A percentile compares a stretch with the other conserved stretches of the same genome.
Conservation (phyloP, 2,797 vertebrate species). For the Channallabes apus region DNA sequence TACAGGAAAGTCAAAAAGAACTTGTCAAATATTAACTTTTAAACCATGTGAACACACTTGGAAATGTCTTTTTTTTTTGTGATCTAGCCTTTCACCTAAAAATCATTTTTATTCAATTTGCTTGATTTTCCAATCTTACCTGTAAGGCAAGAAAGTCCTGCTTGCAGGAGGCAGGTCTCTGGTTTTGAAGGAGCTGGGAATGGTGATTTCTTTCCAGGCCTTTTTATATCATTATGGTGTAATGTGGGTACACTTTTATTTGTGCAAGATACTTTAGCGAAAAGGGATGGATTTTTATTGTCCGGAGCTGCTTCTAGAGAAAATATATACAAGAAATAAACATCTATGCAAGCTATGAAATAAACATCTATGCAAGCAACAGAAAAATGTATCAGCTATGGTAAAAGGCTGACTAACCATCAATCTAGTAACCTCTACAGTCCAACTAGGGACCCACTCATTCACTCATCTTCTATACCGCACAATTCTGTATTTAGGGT, state of each 20-base stretch:
- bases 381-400: too few species aligned
- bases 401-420: neutral
- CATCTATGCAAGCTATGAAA: neutral
- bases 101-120: neutral
- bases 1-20: too few species aligned
- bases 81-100: neutral
- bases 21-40: too few species aligned
- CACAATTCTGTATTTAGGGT: too few species aligned
- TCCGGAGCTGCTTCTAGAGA: conserved; percentile 42
- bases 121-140: conserved; percentile 66
- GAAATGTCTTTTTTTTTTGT: neutral
- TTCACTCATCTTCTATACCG: too few species aligned
- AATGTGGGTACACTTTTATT: conserved; percentile 16
- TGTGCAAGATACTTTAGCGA: conserved; percentile 8
- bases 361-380: neutral
- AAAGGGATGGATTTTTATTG: conserved; percentile 11
- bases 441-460: too few species aligned
- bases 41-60: neutral
- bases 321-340: neutral
- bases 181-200: conserved; percentile 67
- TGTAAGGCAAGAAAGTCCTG: conserved; percentile 82
- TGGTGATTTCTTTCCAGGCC: conserved; percentile 61
- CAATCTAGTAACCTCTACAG: too few species aligned
- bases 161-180: conserved; percentile 72
- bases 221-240: conserved; percentile 42